Percentiles rank a stretch among this genome's conserved stretches.
Conservation (phyloP, 2,113 vertebrate genomes). For the Arvicanthis niloticus region DNA sequence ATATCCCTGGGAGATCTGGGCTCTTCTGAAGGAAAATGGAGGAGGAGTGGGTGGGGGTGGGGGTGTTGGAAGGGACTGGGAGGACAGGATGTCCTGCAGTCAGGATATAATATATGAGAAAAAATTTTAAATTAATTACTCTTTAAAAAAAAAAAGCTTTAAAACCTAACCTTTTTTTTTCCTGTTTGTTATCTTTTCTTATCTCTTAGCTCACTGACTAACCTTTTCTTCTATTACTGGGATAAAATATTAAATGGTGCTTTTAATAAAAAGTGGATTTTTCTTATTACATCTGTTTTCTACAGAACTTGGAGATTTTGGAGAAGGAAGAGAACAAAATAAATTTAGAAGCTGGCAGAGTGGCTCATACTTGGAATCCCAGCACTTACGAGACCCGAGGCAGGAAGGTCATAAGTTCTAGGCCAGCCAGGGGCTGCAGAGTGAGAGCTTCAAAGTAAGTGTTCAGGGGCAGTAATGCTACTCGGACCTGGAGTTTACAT, state of each 20-base stretch:
- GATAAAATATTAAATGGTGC: background rate
- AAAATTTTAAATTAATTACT: background rate
- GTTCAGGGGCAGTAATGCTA: background rate
- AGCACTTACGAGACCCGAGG: background rate
- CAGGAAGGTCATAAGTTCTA: background rate
- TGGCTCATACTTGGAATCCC: background rate
- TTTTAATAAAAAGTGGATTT: background rate
- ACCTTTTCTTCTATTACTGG: background rate
- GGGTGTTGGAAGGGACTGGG: background rate
- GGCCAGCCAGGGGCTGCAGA: background rate
- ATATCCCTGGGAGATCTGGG: background rate
- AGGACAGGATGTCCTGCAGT: background rate
- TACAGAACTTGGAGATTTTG: background rate
- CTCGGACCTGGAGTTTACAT: background rate
- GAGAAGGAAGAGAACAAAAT: background rate
- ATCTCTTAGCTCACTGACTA: background rate
- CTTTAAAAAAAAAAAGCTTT: background rate
- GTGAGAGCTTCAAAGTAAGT: background rate
- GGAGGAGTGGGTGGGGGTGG: background rate
- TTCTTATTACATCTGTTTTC: background rate
- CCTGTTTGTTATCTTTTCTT: background rate
- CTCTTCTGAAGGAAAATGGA: background rate
- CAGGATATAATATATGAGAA: background rate
- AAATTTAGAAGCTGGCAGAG: background rate
- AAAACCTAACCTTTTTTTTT: background rate